A percentile compares a stretch with the other conserved stretches of the same genome.
phyloP scores from a whole-genome alignment of 1,140 invertebrate genomes.

The Tetramorium simillimum region DNA sequence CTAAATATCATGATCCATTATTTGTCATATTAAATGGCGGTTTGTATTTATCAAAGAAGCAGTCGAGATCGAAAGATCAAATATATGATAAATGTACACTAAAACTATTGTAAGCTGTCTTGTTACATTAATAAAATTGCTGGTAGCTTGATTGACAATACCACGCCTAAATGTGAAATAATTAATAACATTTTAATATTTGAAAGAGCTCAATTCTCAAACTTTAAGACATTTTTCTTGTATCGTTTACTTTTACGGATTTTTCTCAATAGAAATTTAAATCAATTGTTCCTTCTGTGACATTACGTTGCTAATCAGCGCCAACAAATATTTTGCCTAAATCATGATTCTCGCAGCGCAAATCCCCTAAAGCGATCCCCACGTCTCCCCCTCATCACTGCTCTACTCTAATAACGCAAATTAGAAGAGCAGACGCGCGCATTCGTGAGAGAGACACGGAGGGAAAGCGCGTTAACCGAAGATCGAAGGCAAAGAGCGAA shows the following conservation, averaged over 20 bases:
- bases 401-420: slow-evolving; percentile 45
- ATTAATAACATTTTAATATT: not conserved
- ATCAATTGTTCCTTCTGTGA: not conserved
- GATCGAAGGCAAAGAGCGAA: slow-evolving; percentile 32
- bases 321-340: not conserved
- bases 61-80: not conserved
- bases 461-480: slow-evolving; percentile 37
- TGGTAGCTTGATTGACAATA: slow-evolving; percentile 7
- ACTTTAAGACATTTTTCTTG: not conserved
- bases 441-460: slow-evolving; percentile 10
- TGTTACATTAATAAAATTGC: slow-evolving; percentile 3
- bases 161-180: not conserved
- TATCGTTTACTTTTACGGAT: not conserved
- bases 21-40: slow-evolving; percentile 15
- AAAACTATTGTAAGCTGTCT: slow-evolving; percentile 8
- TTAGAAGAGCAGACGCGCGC: slow-evolving; percentile 35
- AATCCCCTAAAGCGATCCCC: not conserved
- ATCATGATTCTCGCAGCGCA: not conserved
- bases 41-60: slow-evolving; percentile 24
- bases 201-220: not conserved
- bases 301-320: not conserved
- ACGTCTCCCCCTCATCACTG: not conserved
- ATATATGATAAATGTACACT: not conserved
- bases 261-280: not conserved
- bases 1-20: slow-evolving; percentile 46